Evolutionary conservation across 1,140 invertebrate genomes (phyloP).

Genomic region (Dinoponera quadriceps): DNA sequence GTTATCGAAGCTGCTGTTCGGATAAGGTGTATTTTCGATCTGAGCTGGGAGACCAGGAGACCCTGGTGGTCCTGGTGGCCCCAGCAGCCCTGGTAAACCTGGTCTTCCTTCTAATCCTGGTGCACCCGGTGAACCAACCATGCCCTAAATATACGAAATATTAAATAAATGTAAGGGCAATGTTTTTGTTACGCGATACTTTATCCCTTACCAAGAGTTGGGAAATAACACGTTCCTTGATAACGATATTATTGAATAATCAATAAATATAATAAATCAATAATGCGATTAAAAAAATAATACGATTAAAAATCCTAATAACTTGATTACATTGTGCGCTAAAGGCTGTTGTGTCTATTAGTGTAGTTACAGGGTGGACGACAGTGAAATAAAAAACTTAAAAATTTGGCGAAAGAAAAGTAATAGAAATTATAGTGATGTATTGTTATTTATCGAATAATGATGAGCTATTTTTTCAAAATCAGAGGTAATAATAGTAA

Average conservation of each 20-base stretch:
- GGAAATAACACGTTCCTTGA: too few species aligned
- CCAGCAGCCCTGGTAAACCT: conserved; percentile 78
- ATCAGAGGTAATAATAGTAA: too few species aligned
- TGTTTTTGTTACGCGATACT: too few species aligned
- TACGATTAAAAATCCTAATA: too few species aligned
- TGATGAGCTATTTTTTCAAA: background rate
- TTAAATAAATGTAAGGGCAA: background rate
- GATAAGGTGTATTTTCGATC: conserved; percentile 75
- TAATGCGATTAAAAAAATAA: too few species aligned
- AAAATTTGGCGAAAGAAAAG: background rate
- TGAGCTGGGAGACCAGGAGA: conserved; percentile 83
- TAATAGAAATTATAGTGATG: background rate
- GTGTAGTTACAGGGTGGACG: too few species aligned
- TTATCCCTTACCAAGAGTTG: too few species aligned
- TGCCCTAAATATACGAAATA: conserved; percentile 55
- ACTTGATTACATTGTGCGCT: too few species aligned
- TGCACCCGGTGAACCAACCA: conserved; percentile 83
- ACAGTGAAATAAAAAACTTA: too few species aligned
- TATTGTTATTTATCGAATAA: too few species aligned
- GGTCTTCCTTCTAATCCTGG: conserved; percentile 83
- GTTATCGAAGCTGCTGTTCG: conserved; percentile 52
- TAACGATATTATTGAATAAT: too few species aligned
- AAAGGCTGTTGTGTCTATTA: too few species aligned
- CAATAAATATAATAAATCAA: background rate
- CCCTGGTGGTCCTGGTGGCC: conserved; percentile 80